Evolutionary conservation across 2,113 vertebrate genomes (phyloP), one percentile per base, ranked within the genome.

Genomic region (Myiopsitta monachus): DNA sequence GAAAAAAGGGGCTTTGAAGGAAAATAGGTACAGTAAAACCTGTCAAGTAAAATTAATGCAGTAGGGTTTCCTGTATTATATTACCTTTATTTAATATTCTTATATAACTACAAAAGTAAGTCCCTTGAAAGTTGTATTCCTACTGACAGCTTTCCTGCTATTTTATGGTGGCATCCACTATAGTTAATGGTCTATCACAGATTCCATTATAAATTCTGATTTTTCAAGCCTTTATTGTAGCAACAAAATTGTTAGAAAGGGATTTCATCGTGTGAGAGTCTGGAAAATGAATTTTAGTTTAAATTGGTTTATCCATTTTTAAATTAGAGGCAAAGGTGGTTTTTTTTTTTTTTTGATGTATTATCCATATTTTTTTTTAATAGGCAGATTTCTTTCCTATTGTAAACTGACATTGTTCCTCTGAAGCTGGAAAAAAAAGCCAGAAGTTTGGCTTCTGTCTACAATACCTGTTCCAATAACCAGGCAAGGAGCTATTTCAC

Each of bases 131-230:
- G 57, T 44, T 95, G 76, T 88, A 75, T 95, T 95, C 83, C 80
- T 81, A 82, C 85, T 92, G 92, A 92, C 89, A 97, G 73, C 47
- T 94, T 87, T 86, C 90, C 85, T 88, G 89, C 92, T 91, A 95
- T 97, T 95, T 97, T 91, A 94, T 70, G 67, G 52, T 8, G 22
- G 23, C 64, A 78, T 89, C 88, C 68, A 66, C 89, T 94, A 31
- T 63, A 86, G 83, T 94, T 97, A 95, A 96, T 94, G 84, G 47
- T 81, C 91, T 95, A 55, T 95, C 73, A 73, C 85, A 95, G 54
- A 55, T 92, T 92, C 24, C 76, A 72, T 64, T 90, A 7, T 64
- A 90, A 67, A 47, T 83, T 87, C 67, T 3, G 44, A 95, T 95
- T 95, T 96, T 77, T 93, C 67, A 92, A 92, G 78, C 62, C 49